A percentile compares a stretch with the other conserved stretches of the same genome.
Conservation (phyloP, 2,888 invertebrate genomes). For the Drosophila gaucha region DNA sequence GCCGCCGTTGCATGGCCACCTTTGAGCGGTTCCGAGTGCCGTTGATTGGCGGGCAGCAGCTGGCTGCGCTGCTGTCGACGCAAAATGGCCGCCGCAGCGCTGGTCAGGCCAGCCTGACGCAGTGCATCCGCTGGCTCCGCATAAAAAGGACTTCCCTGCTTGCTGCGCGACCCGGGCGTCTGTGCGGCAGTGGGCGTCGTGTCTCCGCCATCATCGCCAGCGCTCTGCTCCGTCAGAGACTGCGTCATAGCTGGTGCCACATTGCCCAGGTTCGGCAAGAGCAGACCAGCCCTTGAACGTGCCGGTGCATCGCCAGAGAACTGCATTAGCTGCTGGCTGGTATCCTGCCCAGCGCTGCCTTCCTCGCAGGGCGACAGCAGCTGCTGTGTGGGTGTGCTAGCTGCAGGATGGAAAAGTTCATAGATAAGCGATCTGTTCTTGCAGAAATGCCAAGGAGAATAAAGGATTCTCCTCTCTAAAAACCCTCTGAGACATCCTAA, state of each 20-base stretch:
- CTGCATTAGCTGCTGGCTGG: conserved; percentile 77
- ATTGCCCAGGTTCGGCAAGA: conserved; percentile 65
- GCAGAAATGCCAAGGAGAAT: no score
- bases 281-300: conserved; percentile 81
- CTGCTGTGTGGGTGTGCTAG: conserved; percentile 86
- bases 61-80: conserved; percentile 83
- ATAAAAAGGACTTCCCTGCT: conserved; percentile 94
- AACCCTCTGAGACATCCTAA: no score
- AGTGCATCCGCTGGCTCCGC: conserved; percentile 95
- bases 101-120: conserved; percentile 84
- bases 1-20: conserved; percentile 74
- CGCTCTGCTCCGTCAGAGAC: conserved; percentile 67
- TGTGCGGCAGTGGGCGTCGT: conserved; percentile 82
- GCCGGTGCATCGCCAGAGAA: conserved; percentile 78
- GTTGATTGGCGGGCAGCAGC: conserved; percentile 85
- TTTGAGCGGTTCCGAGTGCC: conserved; percentile 88
- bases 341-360: conserved; percentile 52
- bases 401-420: no score
- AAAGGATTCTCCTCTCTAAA: no score
- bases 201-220: conserved; percentile 73
- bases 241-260: conserved; percentile 61
- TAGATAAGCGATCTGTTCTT: no score
- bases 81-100: conserved; percentile 80
- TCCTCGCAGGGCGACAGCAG: conserved; percentile 84
- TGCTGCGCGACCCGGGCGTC: conserved; percentile 84